Percentiles rank a stretch among this genome's conserved stretches.
Evolutionary conservation across 2,797 vertebrate species (phyloP).

Genomic region (Pseudochromis fuscus): DNA sequence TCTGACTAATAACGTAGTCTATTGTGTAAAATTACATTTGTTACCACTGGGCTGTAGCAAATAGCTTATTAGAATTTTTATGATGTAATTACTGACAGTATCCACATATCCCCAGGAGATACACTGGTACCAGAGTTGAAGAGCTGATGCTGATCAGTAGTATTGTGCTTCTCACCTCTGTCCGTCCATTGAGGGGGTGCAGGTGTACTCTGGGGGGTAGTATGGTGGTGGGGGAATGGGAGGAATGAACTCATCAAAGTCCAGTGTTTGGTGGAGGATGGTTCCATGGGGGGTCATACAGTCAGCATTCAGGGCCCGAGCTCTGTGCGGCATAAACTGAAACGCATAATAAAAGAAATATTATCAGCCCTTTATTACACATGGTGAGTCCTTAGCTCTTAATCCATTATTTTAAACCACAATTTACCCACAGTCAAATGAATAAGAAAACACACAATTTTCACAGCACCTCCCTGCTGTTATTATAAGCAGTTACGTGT

Average conservation of each 20-base stretch:
- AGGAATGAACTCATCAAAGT: conserved; percentile 97
- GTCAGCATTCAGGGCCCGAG: conserved; percentile 87
- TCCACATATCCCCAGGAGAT: conserved; percentile 6
- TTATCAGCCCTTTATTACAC: conserved; percentile 27
- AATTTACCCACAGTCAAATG: not conserved
- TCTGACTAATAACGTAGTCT: not conserved
- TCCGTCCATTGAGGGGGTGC: conserved; percentile 91
- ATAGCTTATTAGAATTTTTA: not conserved
- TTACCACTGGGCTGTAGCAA: not conserved
- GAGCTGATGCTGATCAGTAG: conserved; percentile 20
- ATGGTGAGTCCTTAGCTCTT: not conserved
- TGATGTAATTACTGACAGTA: conserved; percentile 5
- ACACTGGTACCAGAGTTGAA: not conserved
- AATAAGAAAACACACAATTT: not conserved
- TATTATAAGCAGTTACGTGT: conserved; percentile 8
- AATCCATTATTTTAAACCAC: conserved; percentile 19
- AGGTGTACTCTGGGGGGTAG: conserved; percentile 97
- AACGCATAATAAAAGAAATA: conserved; percentile 55
- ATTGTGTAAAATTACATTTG: not conserved
- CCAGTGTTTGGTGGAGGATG: conserved; percentile 93
- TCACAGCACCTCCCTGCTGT: not conserved
- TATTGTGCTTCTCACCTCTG: conserved; percentile 87
- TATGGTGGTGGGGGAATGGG: conserved; percentile 97
- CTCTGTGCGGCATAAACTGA: conserved; percentile 96
- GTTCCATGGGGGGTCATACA: conserved; percentile 95